Base-by-base conservation (phyloP, 2,888 invertebrate species). In the Leptinotarsa tumamoca region DNA sequence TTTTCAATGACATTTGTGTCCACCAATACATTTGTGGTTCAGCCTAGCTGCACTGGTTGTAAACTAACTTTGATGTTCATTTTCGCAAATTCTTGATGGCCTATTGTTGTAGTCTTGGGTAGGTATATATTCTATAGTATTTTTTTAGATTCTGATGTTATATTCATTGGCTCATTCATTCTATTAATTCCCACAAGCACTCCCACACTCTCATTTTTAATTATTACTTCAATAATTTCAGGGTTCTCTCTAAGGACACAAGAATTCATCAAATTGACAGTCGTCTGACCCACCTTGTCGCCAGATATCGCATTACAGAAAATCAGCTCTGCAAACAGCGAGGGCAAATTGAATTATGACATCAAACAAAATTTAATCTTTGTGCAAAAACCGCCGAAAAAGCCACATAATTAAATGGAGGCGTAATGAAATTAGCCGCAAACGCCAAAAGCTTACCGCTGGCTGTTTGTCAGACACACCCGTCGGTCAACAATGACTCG, bases 401-500 rank as follows among this genome's bases (percentile, higher is more conserved):
- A 73, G 76, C 78, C 79, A 74, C 76, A 73, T 78, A 75, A 80
- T 80, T 79, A 79, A 80, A 77, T 70, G 80, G 54, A 68, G 71
- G 75, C 75, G 75, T 80, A 80, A 80, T 78, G 78, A 78, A 79
- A 80, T 80, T 80, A 80, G 74, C 73, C 74, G 71, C 71, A 54
- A 76, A 75, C 71, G 79, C 74, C 73, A 68, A 74, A 72, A 78
- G 72, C 74, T 72, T 72, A 63, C 71, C 69, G 77, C 67, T 69
- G 74, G 71, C 75, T 82, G 79, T 82, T 82, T 81, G 80, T 78
- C 80, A 74, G 79, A 79, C 82, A 79, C 82, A 79, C 82, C 82
- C 82, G 76, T 78, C 78, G 74, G 79, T 82, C 82, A 82, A 82
- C 82, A 81, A 74, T 81, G 81, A 78, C 69, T 69, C 72, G 67